Base-by-base conservation (phyloP, 2,113 vertebrate species). In the Nannobrachium achirus region DNA sequence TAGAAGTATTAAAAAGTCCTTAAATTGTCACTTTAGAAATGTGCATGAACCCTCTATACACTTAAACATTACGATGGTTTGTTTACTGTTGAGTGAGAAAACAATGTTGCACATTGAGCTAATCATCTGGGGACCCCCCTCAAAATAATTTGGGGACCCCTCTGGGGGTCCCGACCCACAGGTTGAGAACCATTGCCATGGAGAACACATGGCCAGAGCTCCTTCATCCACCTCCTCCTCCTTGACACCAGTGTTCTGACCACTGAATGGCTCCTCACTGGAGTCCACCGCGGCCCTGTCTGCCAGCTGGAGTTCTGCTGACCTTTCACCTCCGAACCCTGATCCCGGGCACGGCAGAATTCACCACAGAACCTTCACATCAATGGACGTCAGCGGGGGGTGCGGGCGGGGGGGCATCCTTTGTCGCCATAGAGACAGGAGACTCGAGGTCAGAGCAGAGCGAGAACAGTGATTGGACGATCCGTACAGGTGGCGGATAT, bases 241-340 rank as follows among this genome's bases (percentile, higher is more conserved):
- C 62, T 71, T 80, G 63, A 11, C 50, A 46, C 19, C 33, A 18
- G 55, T 64, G 38, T 38, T 51, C 64, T 71, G 71, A 80, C 55
- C 62, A 66, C 73, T 93, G 86, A 92, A 91, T 90, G 71, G 79
- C 78, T 83, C 82, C 67, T 86, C 83, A 81, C 83, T 86, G 90
- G 89, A 82, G 86, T 87, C 89, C 82, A 52, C 75, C 57, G 65
- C 55, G 63, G 82, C 75, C 81, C 89, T 91, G 88, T 85, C 73
- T 91, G 89, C 91, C 92, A 93, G 92, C 92, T 93, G 91, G 85
- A 90, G 79, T 82, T 84, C 79, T 86, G 84, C 83, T 91, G 83
- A 90, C 92, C 91, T 89, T 71, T 81, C 41, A 86, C 71, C 80
- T 68, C 25, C 82, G 86, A 88, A 82, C 86, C 75, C 55, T 67